A percentile compares a stretch with the other conserved stretches of the same genome.
phyloP scores from a whole-genome alignment of 2,888 invertebrate genomes.

The Theristus sp. region DNA sequence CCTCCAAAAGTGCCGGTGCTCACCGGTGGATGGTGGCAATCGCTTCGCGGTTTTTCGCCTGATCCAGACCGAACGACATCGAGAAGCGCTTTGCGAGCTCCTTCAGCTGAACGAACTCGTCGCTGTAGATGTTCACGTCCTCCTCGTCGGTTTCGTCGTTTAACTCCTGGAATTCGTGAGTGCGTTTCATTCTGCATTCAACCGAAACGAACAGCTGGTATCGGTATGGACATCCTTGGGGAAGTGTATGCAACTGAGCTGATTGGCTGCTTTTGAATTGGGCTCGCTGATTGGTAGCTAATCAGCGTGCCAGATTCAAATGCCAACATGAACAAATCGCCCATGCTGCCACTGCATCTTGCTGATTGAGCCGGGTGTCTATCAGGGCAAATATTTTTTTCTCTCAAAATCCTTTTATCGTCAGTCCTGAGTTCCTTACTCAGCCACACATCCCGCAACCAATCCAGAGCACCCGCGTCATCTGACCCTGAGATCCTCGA shows the following conservation, averaged over 20 bases:
- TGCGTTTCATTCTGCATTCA: not conserved
- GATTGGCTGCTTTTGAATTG: no score
- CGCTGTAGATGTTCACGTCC: conserved; percentile 16
- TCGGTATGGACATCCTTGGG: no score
- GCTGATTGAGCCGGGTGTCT: no score
- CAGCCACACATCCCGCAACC: not conserved
- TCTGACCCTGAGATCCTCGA: conserved; percentile 46
- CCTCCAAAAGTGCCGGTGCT: conserved; percentile 5
- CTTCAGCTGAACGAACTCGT: conserved; percentile 33
- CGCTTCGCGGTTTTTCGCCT: conserved; percentile 84
- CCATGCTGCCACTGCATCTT: no score
- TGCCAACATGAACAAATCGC: no score
- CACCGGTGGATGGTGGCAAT: conserved; percentile 66
- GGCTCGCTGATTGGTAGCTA: no score
- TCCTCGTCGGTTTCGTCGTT: conserved; percentile 7
- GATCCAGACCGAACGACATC: conserved; percentile 85
- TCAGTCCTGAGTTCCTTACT: no score
- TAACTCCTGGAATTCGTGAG: not conserved
- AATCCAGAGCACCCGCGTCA: not conserved
- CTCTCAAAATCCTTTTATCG: no score
- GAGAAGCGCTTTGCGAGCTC: conserved; percentile 92
- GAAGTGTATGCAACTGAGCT: no score
- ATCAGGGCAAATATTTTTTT: no score
- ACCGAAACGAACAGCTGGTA: not conserved
- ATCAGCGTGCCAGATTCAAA: no score